Percentiles rank a stretch among this genome's conserved stretches.
Evolutionary conservation across 2,888 invertebrate genomes (phyloP).

Genomic region (Cryptocephalus moraei): DNA sequence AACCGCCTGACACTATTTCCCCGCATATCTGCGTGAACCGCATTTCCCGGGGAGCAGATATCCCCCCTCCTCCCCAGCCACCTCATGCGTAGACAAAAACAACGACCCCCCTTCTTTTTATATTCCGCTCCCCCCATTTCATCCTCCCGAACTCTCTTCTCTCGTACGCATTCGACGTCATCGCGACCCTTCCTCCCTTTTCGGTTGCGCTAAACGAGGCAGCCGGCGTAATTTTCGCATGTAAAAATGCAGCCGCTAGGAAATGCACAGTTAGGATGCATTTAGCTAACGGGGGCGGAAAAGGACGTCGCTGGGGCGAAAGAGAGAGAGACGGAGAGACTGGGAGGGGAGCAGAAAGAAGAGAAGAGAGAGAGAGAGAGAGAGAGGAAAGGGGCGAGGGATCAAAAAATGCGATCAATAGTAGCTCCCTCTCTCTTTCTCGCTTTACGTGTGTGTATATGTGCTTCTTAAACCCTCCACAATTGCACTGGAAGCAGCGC

Average conservation of each 20-base stretch:
- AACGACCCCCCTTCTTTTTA: no score
- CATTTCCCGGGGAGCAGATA: no score
- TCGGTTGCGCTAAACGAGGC: background rate
- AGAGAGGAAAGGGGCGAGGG: conserved; percentile 32
- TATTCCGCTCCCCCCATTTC: no score
- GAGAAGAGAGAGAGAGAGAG: conserved; percentile 20
- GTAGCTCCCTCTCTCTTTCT: conserved; percentile 23
- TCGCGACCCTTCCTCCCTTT: background rate
- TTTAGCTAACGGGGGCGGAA: conserved; percentile 23
- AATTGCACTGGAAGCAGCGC: conserved; percentile 40
- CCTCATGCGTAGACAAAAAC: no score
- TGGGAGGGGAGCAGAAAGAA: no score
- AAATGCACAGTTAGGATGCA: conserved; percentile 28
- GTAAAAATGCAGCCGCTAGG: conserved; percentile 26
- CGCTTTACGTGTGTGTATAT: no score
- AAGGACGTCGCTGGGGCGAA: conserved; percentile 14
- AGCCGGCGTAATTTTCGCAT: conserved; percentile 19
- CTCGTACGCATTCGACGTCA: no score
- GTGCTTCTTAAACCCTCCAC: conserved; percentile 40
- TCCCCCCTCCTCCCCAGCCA: no score
- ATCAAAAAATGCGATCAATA: conserved; percentile 44
- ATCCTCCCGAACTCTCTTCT: no score
- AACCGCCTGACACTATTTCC: background rate
- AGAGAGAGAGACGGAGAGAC: conserved; percentile 18
- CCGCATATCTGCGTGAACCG: background rate